These are phyloP conservation scores for Oegoconia quadripuncta DNA, from an alignment of 2,888 invertebrate species.

Conservation along the genomic window DNA sequence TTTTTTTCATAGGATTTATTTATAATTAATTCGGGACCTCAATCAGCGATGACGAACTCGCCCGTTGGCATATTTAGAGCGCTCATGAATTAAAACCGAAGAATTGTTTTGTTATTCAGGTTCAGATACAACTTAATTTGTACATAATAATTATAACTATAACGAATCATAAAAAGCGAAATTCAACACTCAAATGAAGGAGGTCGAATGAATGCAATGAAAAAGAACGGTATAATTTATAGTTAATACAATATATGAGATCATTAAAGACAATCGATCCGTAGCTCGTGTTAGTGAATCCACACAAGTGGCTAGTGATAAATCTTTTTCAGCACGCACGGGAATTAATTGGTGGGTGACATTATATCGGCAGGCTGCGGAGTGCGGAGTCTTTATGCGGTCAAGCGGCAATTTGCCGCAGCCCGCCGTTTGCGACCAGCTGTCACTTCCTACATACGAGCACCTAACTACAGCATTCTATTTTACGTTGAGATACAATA, in stretches of 20 bases:
- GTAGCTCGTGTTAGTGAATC: constrained; percentile 37
- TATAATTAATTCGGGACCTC: constrained; percentile 63
- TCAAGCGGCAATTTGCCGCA: constrained; percentile 52
- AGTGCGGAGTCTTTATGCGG: constrained; percentile 41
- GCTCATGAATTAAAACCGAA: constrained; percentile 67
- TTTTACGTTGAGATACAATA: background rate
- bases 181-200: too few relatives aligned
- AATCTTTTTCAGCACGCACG: constrained; percentile 69
- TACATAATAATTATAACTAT: constrained; percentile 61
- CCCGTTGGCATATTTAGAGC: constrained; percentile 51
- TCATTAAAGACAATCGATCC: constrained; percentile 20
- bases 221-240: too few relatives aligned
- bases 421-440: constrained; percentile 28
- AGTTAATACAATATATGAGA: constrained; percentile 22
- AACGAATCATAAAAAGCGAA: too few relatives aligned
- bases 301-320: constrained; percentile 56
- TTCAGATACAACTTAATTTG: constrained; percentile 67
- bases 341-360: constrained; percentile 55
- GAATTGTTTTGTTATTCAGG: constrained; percentile 48
- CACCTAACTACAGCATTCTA: background rate
- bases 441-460: constrained; percentile 22
- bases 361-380: constrained; percentile 26
- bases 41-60: constrained; percentile 56
- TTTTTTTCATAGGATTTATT: constrained; percentile 55
- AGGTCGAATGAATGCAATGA: too few relatives aligned